phyloP scores from a whole-genome alignment of 2,888 invertebrate genomes.

The Nebria brevicollis region DNA sequence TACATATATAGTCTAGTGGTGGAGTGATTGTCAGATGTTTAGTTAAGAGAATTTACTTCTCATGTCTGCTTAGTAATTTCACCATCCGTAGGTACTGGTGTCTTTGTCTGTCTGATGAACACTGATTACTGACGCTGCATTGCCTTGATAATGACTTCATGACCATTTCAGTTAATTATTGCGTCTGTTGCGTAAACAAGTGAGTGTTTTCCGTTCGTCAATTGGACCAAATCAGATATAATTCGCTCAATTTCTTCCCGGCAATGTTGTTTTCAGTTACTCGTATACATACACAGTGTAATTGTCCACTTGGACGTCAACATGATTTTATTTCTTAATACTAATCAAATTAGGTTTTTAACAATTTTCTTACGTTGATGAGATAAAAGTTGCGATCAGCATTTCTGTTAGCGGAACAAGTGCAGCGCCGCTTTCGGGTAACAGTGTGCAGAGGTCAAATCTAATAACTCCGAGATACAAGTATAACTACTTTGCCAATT shows the following conservation, averaged over 20 bases:
- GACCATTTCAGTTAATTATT: slow-evolving; percentile 46
- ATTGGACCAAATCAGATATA: slow-evolving; percentile 34
- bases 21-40: slow-evolving; percentile 44
- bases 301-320: too few relatives aligned
- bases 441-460: slow-evolving; percentile 55
- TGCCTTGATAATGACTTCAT: slow-evolving; percentile 44
- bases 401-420: neutral
- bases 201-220: slow-evolving; percentile 16
- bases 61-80: slow-evolving; percentile 30
- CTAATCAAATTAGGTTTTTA: too few relatives aligned
- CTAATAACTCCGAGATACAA: slow-evolving; percentile 60
- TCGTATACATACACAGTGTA: neutral
- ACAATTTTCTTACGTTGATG: neutral
- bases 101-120: slow-evolving; percentile 20
- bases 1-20: neutral
- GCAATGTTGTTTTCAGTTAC: neutral
- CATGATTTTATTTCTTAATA: too few relatives aligned
- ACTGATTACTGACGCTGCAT: slow-evolving; percentile 14
- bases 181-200: slow-evolving; percentile 46
- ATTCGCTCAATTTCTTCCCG: slow-evolving; percentile 36
- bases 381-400: neutral
- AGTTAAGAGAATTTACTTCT: slow-evolving; percentile 5
- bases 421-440: slow-evolving; percentile 49
- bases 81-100: neutral
- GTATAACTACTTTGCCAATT: slow-evolving; percentile 60